A percentile compares a stretch with the other conserved stretches of the same genome.
Evolutionary conservation across 2,113 vertebrate species (phyloP).

Genomic region (Ceratotherium simum): DNA sequence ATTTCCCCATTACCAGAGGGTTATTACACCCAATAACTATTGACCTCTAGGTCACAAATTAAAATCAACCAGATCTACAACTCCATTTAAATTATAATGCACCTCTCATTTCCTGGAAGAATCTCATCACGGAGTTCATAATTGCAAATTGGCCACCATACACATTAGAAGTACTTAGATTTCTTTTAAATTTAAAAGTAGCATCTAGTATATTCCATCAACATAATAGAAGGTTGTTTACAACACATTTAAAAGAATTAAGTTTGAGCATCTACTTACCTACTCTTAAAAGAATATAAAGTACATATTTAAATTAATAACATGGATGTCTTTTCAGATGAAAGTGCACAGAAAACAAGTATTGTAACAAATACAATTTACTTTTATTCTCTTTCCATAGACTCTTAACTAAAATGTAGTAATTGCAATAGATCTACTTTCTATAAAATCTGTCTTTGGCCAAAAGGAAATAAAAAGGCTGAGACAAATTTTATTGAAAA

Average conservation of each 20-base stretch:
- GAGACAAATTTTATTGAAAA: constrained; percentile 13
- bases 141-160: constrained; percentile 84
- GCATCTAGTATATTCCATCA: constrained; percentile 72
- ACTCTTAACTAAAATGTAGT: constrained; percentile 18
- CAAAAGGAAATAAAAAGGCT: not conserved
- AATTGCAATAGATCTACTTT: not conserved
- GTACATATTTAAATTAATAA: constrained; percentile 57
- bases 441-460: not conserved
- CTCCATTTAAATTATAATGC: constrained; percentile 87
- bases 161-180: constrained; percentile 77
- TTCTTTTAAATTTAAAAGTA: constrained; percentile 87
- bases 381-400: not conserved
- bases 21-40: constrained; percentile 85
- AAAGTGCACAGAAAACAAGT: not conserved
- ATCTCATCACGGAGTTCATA: constrained; percentile 85
- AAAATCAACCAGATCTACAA: constrained; percentile 85
- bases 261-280: constrained; percentile 54
- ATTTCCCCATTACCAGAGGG: constrained; percentile 79
- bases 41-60: constrained; percentile 86
- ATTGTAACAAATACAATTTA: not conserved
- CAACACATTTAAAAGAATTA: constrained; percentile 71
- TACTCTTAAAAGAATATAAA: constrained; percentile 41
- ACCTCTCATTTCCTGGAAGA: constrained; percentile 84
- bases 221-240: constrained; percentile 68
- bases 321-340: not conserved